These are phyloP conservation scores for Hylaea fasciaria DNA, from an alignment of 2,888 invertebrate species.

Conservation along the genomic window DNA sequence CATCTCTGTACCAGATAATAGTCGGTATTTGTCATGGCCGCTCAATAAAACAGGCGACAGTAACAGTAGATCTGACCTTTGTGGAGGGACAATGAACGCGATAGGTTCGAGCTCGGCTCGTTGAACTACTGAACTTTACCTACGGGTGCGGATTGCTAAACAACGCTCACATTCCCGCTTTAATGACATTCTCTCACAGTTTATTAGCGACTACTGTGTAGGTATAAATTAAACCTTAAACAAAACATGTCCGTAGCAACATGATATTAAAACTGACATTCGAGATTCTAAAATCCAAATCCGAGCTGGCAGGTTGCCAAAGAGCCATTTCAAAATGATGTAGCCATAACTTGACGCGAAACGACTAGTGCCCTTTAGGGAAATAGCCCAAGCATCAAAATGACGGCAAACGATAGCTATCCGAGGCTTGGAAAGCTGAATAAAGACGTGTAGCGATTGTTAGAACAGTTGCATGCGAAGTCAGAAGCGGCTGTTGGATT, in stretches of 20 bases:
- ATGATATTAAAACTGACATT: constrained; percentile 39
- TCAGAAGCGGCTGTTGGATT: constrained; percentile 14
- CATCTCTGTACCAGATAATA: constrained; percentile 19
- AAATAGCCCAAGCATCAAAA: constrained; percentile 39
- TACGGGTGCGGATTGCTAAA: constrained; percentile 69
- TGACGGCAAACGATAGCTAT: constrained; percentile 36
- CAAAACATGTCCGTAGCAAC: constrained; percentile 14
- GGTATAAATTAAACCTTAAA: constrained; percentile 16
- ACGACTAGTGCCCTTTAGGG: constrained; percentile 44
- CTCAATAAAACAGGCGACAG: constrained; percentile 42
- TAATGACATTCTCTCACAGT: constrained; percentile 46
- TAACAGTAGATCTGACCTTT: constrained; percentile 70
- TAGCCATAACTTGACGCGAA: constrained; percentile 41
- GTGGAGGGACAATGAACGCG: constrained; percentile 68
- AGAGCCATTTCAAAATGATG: constrained; percentile 38
- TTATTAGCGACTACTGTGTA: constrained; percentile 13
- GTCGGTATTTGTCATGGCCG: constrained; percentile 33
- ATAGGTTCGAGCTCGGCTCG: constrained; percentile 68
- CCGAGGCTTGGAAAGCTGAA: constrained; percentile 24
- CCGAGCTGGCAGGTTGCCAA: constrained; percentile 43
- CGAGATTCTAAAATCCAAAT: constrained; percentile 34
- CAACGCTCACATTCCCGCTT: constrained; percentile 59
- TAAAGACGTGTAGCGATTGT: constrained; percentile 11
- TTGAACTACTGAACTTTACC: constrained; percentile 79
- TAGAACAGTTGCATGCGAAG: constrained; percentile 36